Evolutionary conservation across 2,888 invertebrate species (phyloP).

Genomic region (Zele albiditarsus): DNA sequence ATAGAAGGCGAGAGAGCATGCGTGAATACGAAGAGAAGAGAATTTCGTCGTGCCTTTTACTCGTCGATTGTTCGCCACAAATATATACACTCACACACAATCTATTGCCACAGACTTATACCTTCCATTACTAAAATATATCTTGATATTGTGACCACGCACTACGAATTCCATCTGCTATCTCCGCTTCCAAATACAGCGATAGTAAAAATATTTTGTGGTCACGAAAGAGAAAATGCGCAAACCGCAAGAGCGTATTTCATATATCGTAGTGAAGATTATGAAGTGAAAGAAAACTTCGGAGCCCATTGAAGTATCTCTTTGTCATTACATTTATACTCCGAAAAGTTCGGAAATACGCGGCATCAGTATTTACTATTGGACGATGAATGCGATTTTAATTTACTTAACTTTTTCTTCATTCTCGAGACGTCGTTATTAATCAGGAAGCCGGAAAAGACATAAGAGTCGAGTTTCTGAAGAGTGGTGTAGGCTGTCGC

Average conservation of each 20-base stretch:
- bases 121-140: conserved; percentile 8
- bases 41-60: background rate
- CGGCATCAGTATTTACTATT: background rate
- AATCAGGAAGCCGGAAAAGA: background rate
- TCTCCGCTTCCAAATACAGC: conserved; percentile 7
- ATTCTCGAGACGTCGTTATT: background rate
- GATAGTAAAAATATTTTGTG: background rate
- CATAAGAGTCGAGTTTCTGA: conserved; percentile 29
- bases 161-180: conserved; percentile 3
- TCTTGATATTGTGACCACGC: background rate
- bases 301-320: background rate
- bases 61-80: conserved; percentile 8
- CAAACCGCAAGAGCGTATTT: background rate
- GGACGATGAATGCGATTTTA: background rate
- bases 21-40: background rate
- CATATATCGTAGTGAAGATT: background rate
- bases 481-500: conserved; percentile 62
- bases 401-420: background rate
- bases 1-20: background rate
- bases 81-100: background rate
- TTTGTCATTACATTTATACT: no score
- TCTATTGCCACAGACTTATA: background rate
- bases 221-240: background rate
- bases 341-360: no score
- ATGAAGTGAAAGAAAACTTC: background rate